These are phyloP conservation scores for Diorhabda sublineata DNA, from an alignment of 1,140 invertebrate species.

Conservation along the genomic window DNA sequence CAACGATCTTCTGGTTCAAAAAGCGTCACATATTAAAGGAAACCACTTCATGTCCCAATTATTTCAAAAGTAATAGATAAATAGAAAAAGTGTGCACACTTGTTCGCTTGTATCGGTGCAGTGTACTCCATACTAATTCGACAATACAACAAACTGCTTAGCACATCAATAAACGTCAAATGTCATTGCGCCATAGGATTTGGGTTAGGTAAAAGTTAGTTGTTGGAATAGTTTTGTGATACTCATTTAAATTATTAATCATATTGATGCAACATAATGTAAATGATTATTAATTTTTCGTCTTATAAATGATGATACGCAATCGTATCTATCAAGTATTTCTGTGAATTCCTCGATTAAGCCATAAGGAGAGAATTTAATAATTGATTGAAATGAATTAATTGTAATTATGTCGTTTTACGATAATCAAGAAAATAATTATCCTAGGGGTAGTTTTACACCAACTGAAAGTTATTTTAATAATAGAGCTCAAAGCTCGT, in stretches of 20 bases:
- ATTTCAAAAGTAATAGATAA: no score
- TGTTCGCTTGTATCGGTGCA: no score
- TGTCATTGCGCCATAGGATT: not conserved
- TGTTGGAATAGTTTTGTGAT: not conserved
- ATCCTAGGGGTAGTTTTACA: not conserved
- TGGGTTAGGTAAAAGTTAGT: not conserved
- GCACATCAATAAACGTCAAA: not conserved
- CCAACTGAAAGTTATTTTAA: not conserved
- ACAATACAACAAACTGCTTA: no score
- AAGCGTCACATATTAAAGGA: no score
- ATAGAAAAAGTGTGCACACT: no score
- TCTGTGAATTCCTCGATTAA: constrained; percentile 11
- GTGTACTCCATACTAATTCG: no score
- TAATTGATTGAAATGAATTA: constrained; percentile 17
- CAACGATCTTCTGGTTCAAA: no score
- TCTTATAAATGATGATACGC: no score
- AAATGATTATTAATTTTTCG: not conserved
- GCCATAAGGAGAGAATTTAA: constrained; percentile 21
- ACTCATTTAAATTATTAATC: not conserved
- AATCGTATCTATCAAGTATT: not conserved
- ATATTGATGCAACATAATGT: not conserved
- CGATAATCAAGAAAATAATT: not conserved
- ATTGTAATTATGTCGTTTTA: constrained; percentile 9
- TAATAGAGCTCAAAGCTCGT: not conserved
- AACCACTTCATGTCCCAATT: no score